phyloP scores from a whole-genome alignment of 1,140 invertebrate genomes.

The Drosophila tsacasi region DNA sequence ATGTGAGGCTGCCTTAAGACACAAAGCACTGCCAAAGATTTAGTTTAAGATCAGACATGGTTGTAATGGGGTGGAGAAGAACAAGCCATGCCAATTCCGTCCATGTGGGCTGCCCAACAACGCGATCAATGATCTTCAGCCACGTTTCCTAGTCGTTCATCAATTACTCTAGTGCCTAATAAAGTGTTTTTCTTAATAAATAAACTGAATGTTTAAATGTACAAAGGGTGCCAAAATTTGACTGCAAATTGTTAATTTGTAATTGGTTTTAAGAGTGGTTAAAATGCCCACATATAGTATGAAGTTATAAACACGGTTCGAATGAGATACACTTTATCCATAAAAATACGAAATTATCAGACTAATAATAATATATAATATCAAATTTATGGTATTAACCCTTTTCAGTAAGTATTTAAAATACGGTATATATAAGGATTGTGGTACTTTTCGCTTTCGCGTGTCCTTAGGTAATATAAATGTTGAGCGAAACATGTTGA shows the following conservation, averaged over 20 bases:
- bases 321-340: too few species aligned
- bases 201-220: constrained; percentile 51
- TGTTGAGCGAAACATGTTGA: too few species aligned
- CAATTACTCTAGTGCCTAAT: constrained; percentile 54
- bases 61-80: constrained; percentile 9
- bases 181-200: constrained; percentile 66
- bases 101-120: constrained; percentile 58
- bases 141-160: constrained; percentile 67
- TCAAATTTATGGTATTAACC: too few species aligned
- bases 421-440: too few species aligned
- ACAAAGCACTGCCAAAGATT: constrained; percentile 76
- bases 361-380: too few species aligned
- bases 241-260: not conserved
- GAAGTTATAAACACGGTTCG: too few species aligned
- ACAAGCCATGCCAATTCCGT: constrained; percentile 68
- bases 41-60: constrained; percentile 51
- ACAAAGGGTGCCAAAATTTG: not conserved
- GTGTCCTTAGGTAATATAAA: too few species aligned
- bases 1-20: constrained; percentile 13
- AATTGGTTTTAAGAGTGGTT: not conserved
- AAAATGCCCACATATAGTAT: too few species aligned
- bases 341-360: too few species aligned
- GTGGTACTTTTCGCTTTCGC: too few species aligned
- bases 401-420: too few species aligned
- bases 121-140: constrained; percentile 23